phyloP scores from a whole-genome alignment of 1,140 invertebrate species.

The Dufourea novaeangliae region DNA sequence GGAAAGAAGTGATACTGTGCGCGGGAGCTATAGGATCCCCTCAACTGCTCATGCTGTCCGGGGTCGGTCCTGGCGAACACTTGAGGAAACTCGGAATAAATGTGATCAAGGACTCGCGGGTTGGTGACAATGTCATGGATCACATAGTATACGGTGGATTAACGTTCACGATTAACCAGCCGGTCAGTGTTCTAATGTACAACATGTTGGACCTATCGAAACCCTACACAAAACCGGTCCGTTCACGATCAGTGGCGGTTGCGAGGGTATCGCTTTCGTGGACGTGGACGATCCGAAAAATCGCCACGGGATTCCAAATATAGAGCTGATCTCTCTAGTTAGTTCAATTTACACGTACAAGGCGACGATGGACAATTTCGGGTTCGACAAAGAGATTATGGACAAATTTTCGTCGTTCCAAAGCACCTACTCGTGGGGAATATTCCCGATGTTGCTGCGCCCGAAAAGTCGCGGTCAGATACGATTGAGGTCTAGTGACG shows the following conservation, averaged over 20 bases:
- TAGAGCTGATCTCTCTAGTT: slow-evolving; percentile 87
- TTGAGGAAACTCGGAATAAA: slow-evolving; percentile 84
- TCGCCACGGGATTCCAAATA: slow-evolving; percentile 86
- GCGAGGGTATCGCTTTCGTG: slow-evolving; percentile 90
- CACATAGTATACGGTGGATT: slow-evolving; percentile 88
- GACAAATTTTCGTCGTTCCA: slow-evolving; percentile 82
- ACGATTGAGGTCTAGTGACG: slow-evolving; percentile 85
- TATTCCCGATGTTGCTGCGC: slow-evolving; percentile 87
- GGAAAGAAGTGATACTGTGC: slow-evolving; percentile 89
- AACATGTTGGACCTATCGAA: slow-evolving; percentile 58
- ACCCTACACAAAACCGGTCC: slow-evolving; percentile 84
- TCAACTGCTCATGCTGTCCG: slow-evolving; percentile 91
- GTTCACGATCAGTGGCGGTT: slow-evolving; percentile 89
- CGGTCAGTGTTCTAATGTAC: slow-evolving; percentile 64
- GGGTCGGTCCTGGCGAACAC: slow-evolving; percentile 88
- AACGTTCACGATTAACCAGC: slow-evolving; percentile 85
- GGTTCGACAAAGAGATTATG: slow-evolving; percentile 75
- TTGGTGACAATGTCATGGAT: slow-evolving; percentile 91
- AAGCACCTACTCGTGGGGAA: slow-evolving; percentile 83
- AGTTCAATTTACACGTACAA: slow-evolving; percentile 78
- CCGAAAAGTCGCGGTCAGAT: slow-evolving; percentile 89
- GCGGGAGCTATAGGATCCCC: slow-evolving; percentile 89
- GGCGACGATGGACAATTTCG: slow-evolving; percentile 82
- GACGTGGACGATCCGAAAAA: slow-evolving; percentile 86
- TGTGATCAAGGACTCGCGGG: slow-evolving; percentile 87